Evolutionary conservation across 2,797 vertebrate species (phyloP).

Genomic region (Danio albolineatus): DNA sequence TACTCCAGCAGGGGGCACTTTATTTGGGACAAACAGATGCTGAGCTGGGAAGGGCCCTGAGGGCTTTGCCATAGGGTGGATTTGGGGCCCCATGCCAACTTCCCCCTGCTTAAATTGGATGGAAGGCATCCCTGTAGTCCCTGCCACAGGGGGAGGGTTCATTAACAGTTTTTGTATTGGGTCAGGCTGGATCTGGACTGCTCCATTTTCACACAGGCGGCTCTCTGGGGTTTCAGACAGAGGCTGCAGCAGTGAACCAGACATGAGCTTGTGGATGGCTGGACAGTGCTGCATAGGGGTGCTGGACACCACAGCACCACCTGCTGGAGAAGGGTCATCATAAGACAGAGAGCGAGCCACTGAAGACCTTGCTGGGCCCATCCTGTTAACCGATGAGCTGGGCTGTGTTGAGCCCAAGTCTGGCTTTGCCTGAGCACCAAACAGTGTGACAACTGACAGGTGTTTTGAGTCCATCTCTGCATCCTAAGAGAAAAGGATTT

Average conservation of each 20-base stretch:
- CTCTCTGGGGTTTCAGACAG: conserved; percentile 86
- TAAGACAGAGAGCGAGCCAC: conserved; percentile 87
- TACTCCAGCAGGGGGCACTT: conserved; percentile 58
- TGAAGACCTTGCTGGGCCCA: conserved; percentile 67
- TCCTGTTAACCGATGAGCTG: neutral
- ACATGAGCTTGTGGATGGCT: conserved; percentile 93
- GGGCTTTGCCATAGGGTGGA: conserved; percentile 48
- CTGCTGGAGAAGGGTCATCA: conserved; percentile 74
- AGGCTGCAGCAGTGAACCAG: conserved; percentile 82
- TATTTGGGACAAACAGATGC: conserved; percentile 70
- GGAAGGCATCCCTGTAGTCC: conserved; percentile 66
- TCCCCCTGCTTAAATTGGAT: conserved; percentile 56
- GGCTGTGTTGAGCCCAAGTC: conserved; percentile 34
- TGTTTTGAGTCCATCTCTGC: conserved; percentile 77
- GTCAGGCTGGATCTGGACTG: conserved; percentile 64
- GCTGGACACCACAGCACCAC: conserved; percentile 41
- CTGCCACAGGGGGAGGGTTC: conserved; percentile 51
- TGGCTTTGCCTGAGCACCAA: conserved; percentile 77
- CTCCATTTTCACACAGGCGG: conserved; percentile 79
- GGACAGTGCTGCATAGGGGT: conserved; percentile 85
- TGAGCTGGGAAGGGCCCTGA: conserved; percentile 67
- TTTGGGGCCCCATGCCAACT: conserved; percentile 45
- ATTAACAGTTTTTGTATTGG: conserved; percentile 67
- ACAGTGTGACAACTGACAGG: conserved; percentile 85
- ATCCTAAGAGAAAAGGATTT: conserved; percentile 63